phyloP scores from a whole-genome alignment of 1,140 invertebrate genomes.

The Theocolax elegans region DNA sequence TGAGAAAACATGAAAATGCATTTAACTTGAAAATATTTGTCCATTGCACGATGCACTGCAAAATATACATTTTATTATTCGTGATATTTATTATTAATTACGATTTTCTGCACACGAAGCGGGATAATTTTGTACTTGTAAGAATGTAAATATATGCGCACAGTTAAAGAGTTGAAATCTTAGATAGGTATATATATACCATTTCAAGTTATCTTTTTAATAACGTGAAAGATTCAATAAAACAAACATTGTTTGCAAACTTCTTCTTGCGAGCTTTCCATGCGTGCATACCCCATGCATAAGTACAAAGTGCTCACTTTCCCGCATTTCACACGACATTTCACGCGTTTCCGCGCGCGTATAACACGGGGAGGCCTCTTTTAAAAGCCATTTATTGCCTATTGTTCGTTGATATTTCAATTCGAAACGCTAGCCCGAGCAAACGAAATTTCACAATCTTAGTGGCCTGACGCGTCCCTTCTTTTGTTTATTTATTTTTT shows the following conservation, averaged over 20 bases:
- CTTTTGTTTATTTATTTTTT: neutral
- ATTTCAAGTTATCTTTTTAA: neutral
- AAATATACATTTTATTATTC: too few species aligned
- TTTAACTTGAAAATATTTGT: too few species aligned
- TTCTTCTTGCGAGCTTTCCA: neutral
- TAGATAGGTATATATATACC: too few species aligned
- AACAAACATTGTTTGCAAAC: slow-evolving; percentile 16
- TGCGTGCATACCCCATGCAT: slow-evolving; percentile 9
- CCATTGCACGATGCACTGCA: too few species aligned
- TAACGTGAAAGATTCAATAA: slow-evolving; percentile 14
- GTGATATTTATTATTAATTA: too few species aligned
- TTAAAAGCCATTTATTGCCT: slow-evolving; percentile 30
- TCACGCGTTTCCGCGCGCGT: slow-evolving; percentile 14
- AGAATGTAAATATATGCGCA: too few species aligned
- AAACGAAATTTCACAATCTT: slow-evolving; percentile 13
- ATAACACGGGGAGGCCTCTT: neutral
- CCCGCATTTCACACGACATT: slow-evolving; percentile 30
- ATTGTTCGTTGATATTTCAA: slow-evolving; percentile 38
- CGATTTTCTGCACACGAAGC: too few species aligned
- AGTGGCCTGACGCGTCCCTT: neutral
- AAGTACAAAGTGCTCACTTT: slow-evolving; percentile 20
- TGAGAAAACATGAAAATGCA: too few species aligned
- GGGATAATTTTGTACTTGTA: too few species aligned
- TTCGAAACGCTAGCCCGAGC: slow-evolving; percentile 9
- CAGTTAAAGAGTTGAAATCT: too few species aligned